Base-by-base conservation (phyloP, 2,113 vertebrate species). In the Cercocebus atys region DNA sequence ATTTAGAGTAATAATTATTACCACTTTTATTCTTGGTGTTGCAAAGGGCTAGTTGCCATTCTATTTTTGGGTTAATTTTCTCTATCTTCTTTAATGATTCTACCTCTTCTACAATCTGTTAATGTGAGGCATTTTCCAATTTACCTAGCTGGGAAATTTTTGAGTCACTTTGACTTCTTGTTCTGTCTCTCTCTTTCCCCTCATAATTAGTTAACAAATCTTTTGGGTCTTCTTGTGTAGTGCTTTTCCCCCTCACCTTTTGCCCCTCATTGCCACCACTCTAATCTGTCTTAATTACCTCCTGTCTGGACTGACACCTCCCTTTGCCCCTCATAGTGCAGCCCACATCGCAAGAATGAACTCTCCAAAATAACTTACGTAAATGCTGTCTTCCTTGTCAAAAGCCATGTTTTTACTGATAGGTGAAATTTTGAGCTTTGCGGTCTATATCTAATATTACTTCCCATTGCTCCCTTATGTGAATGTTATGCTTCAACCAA, bases 51-150 rank as follows among this genome's bases (percentile, higher is more conserved):
- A 64, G 2, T 78, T 81, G 6, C 30, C 45, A 40, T 95, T 79
- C 47, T 83, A 81, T 45, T 84, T 97, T 82, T 70, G 96, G 78
- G 13, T 95, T 61, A 92, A 10, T 94, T 90, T 96, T 30, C 25
- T 94, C n/a, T 3, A n/a, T 50, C 18, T 94, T 81, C 59, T 83
- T 93, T 35, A 95, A 73, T 47, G 27, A 45, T 52, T 52, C 25
- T 45, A 4, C 57, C 80, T 93, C 4, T 66, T 90, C 32, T 92
- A 27, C 12, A 55, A 17, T 55, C 25, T 68, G 6, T 20, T 76
- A 7, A 7, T 90, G 78, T 47, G 10, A 83, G 76, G 9, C 25
- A 64, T 90, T 94, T 93, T 88, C 88, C 7, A 81, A 17, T 90
- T 87, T 85, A 23, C 12, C 86, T 93, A 92, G 64, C 57, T 5